Percentiles rank a stretch among this genome's conserved stretches.
Evolutionary conservation across 1,140 invertebrate species (phyloP).

Genomic region (Pentalonia nigronervosa): DNA sequence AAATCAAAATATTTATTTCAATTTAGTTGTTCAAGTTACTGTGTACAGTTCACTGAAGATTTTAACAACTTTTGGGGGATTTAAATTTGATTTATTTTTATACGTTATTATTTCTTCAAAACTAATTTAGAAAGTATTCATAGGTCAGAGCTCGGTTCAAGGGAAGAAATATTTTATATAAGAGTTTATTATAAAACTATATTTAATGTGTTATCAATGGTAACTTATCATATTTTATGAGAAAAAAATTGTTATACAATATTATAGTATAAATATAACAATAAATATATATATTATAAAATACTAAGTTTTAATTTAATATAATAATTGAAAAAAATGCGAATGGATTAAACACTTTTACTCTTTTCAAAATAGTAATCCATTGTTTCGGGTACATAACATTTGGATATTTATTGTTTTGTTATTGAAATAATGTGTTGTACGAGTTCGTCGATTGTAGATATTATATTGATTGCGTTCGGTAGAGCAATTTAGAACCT

Average conservation of each 20-base stretch:
- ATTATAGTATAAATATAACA: neutral
- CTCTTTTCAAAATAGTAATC: neutral
- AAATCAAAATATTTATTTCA: neutral
- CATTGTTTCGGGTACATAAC: neutral
- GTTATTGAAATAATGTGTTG: constrained; percentile 3
- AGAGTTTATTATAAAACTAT: neutral
- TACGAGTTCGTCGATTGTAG: neutral
- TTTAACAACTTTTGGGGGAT: neutral
- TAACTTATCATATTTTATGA: neutral
- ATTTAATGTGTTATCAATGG: no score
- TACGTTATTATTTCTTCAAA: neutral
- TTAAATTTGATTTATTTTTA: neutral
- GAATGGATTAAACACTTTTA: neutral
- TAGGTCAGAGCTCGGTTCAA: neutral
- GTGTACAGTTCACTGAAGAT: neutral
- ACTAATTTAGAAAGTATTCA: neutral
- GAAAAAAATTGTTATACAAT: neutral
- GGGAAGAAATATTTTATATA: neutral
- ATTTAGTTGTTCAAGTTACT: neutral
- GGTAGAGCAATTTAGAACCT: neutral
- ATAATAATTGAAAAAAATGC: neutral
- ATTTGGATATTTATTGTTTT: neutral
- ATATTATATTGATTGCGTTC: neutral
- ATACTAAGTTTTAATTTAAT: neutral
- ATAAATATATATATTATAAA: neutral